Evolutionary conservation across 2,113 vertebrate species (phyloP).

Genomic region (Tyrannus savana): DNA sequence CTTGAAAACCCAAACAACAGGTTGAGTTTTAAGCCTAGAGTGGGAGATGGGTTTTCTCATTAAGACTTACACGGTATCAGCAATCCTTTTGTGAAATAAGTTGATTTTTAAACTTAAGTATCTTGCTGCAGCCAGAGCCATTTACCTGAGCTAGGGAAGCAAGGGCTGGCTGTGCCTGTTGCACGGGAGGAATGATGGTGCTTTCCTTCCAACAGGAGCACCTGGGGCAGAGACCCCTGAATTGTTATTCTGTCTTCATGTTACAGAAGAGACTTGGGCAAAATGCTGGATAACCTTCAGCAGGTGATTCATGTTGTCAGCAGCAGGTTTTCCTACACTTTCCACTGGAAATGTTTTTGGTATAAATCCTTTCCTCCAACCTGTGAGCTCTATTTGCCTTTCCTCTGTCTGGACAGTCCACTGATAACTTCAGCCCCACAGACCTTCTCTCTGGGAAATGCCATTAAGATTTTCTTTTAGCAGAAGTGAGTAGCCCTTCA

Average conservation of each 20-base stretch:
- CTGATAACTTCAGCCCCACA: neutral
- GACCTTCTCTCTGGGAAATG: neutral
- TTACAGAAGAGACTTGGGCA: neutral
- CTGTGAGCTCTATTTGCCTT: neutral
- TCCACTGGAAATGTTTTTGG: neutral
- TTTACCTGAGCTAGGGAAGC: neutral
- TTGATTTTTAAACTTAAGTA: neutral
- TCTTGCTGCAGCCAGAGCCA: neutral
- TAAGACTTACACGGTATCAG: neutral
- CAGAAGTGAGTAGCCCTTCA: neutral
- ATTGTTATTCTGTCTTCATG: accelerated
- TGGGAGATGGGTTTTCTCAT: neutral
- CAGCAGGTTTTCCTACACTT: neutral
- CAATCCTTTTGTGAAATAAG: neutral
- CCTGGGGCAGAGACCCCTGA: no score
- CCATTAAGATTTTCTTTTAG: neutral
- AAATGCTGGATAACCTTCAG: neutral
- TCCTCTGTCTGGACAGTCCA: neutral
- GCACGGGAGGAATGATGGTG: accelerated
- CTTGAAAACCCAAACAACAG: neutral
- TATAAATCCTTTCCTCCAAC: neutral
- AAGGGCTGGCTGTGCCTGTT: neutral
- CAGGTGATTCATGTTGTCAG: neutral
- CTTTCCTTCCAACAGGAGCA: neutral
- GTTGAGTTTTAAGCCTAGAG: neutral